phyloP scores from a whole-genome alignment of 2,797 vertebrate genomes.

The Periparus ater region DNA sequence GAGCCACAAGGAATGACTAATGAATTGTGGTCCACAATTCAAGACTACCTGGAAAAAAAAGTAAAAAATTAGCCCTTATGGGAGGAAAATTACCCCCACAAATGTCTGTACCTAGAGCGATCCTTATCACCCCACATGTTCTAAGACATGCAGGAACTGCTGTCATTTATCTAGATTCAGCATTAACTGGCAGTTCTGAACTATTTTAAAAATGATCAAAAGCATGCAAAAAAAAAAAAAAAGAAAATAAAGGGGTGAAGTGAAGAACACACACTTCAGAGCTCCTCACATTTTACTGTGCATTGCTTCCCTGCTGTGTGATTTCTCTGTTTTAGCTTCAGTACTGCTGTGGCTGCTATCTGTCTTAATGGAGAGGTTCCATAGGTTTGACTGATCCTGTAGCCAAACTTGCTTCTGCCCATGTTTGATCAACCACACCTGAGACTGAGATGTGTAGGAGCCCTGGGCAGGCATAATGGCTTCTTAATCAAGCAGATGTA shows the following conservation, averaged over 20 bases:
- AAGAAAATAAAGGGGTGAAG: not conserved
- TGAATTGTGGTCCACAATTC: not conserved
- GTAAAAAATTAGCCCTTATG: not conserved
- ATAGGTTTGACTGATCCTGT: not conserved
- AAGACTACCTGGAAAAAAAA: not conserved
- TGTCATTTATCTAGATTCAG: not conserved
- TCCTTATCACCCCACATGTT: not conserved
- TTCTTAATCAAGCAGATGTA: not conserved
- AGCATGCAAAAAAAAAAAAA: not conserved
- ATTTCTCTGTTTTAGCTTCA: conserved; percentile 28
- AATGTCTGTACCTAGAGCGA: not conserved
- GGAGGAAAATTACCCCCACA: not conserved
- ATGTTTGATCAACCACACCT: not conserved
- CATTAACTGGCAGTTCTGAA: not conserved
- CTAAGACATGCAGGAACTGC: not conserved
- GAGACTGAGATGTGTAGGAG: not conserved
- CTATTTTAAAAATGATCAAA: conserved; percentile 15
- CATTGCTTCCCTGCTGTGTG: conserved; percentile 15
- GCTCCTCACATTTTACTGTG: conserved; percentile 8
- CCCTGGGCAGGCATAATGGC: not conserved
- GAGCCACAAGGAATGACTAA: not conserved
- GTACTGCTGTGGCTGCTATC: not conserved
- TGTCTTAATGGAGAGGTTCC: conserved; percentile 4
- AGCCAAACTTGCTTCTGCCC: not conserved
- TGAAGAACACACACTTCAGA: not conserved